Conservation (phyloP, 2,888 invertebrate species). For the Drosophila pegasa region DNA sequence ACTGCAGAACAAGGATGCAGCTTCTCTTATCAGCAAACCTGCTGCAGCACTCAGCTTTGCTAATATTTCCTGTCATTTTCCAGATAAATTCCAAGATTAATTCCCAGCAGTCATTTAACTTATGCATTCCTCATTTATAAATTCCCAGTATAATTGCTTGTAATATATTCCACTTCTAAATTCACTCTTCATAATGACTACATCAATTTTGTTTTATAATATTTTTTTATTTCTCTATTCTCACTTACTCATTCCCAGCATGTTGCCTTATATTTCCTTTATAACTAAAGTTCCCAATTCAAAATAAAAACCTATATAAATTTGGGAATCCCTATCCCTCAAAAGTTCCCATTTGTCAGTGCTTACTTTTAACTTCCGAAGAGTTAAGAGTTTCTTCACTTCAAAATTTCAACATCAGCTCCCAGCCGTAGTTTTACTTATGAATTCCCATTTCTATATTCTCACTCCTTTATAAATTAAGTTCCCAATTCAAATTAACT, state of each 20-base stretch:
- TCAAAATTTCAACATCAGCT: neutral
- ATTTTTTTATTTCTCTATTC: neutral
- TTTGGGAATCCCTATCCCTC: too few species aligned
- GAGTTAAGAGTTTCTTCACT: neutral
- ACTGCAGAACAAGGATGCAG: neutral
- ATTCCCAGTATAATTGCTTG: neutral
- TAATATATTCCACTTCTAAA: too few species aligned
- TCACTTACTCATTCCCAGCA: neutral
- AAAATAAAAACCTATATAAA: too few species aligned
- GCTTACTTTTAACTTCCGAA: neutral
- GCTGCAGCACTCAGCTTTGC: neutral
- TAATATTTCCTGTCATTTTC: neutral
- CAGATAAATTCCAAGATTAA: too few species aligned
- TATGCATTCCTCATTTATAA: neutral
- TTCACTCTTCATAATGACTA: too few species aligned
- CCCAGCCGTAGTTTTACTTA: too few species aligned
- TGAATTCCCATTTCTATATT: too few species aligned
- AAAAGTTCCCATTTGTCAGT: neutral
- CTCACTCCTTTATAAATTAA: too few species aligned
- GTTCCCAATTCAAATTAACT: too few species aligned
- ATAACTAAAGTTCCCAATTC: neutral
- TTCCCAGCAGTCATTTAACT: neutral
- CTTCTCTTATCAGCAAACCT: neutral
- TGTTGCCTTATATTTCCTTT: neutral
- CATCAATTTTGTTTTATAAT: neutral